Percentiles rank a stretch among this genome's conserved stretches.
Evolutionary conservation across 1,140 invertebrate species (phyloP).

Genomic region (Conus betulinus): DNA sequence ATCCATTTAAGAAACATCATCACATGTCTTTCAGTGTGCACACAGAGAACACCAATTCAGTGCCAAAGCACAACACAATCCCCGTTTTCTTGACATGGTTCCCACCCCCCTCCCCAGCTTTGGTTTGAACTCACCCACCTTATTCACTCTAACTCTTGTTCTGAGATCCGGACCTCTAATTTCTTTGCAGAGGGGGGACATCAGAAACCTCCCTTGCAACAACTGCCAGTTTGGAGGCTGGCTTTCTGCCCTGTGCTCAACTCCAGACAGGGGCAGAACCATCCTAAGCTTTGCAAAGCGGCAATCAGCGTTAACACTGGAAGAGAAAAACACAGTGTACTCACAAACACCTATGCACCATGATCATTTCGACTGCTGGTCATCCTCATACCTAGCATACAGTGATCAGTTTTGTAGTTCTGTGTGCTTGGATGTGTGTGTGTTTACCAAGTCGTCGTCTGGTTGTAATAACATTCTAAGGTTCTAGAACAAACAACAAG

Average conservation of each 20-base stretch:
- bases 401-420: no score
- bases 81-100: background rate
- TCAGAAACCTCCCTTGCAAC: constrained; percentile 1
- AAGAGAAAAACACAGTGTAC: constrained; percentile 1
- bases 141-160: background rate
- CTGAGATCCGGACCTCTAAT: background rate
- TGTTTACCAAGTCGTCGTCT: no score
- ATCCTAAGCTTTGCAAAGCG: background rate
- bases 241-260: background rate
- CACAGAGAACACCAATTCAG: background rate
- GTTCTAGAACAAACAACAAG: no score
- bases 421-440: no score
- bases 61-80: background rate
- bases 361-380: no score
- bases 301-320: background rate
- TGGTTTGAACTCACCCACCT: background rate
- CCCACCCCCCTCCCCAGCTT: background rate
- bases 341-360: background rate
- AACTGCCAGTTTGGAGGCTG: background rate
- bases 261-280: background rate
- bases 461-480: no score
- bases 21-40: background rate
- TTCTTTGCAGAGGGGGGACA: background rate
- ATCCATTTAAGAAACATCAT: background rate
- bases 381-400: no score